Conservation (phyloP, 2,113 vertebrate species). For the Anser cygnoides region DNA sequence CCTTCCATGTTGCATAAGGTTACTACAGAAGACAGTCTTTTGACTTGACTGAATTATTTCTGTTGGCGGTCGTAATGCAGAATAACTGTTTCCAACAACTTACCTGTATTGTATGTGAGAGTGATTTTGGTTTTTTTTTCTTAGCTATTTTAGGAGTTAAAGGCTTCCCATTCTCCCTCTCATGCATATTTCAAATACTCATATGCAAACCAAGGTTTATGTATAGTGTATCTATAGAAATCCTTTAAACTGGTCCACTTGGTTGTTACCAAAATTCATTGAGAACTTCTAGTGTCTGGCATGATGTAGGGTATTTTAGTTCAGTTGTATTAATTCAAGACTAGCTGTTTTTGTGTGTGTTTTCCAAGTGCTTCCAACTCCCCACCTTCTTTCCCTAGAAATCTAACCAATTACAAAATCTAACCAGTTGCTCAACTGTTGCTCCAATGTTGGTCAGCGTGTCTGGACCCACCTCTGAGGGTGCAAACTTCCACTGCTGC, state of each 20-base stretch:
- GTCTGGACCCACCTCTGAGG: rapidly evolving
- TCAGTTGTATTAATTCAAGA: background rate
- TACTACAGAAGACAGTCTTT: background rate
- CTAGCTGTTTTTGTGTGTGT: background rate
- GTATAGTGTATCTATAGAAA: background rate
- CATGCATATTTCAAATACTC: background rate
- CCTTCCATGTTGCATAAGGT: background rate
- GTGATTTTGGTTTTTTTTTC: background rate
- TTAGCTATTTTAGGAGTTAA: background rate
- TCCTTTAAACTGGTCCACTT: background rate
- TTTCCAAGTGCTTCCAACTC: background rate
- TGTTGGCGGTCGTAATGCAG: background rate
- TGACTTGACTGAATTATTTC: background rate
- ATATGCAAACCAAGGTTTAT: rapidly evolving
- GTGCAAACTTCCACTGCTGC: background rate
- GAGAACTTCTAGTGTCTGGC: background rate
- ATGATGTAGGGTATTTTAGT: background rate
- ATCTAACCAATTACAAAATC: background rate
- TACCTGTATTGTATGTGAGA: background rate
- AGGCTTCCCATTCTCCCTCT: background rate
- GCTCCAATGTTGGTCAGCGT: background rate
- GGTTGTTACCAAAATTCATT: background rate
- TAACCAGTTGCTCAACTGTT: background rate
- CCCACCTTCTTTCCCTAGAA: background rate
- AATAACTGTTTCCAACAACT: constrained; percentile 1